A percentile compares a stretch with the other conserved stretches of the same genome.
phyloP scores from a whole-genome alignment of 2,888 invertebrate species.

The Trachelus iudaicus region DNA sequence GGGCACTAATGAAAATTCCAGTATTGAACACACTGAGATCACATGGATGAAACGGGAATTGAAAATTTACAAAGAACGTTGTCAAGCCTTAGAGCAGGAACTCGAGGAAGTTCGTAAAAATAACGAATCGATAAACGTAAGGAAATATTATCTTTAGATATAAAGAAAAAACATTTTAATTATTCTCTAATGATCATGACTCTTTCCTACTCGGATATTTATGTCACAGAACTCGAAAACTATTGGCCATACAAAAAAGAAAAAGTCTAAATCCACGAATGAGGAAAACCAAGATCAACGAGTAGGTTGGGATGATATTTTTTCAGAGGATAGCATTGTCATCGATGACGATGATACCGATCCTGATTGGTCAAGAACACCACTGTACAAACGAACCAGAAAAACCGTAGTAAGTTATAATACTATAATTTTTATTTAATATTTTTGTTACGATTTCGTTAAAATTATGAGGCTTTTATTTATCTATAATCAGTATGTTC shows the following conservation, averaged over 20 bases:
- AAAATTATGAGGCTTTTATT: neutral
- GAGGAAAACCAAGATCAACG: constrained; percentile 6
- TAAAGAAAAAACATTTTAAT: neutral
- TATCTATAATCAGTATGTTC: neutral
- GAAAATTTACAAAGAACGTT: constrained; percentile 41
- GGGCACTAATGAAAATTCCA: constrained; percentile 25
- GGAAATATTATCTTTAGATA: neutral
- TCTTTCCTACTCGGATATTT: neutral
- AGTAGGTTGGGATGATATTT: constrained; percentile 15
- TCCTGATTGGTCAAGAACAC: constrained; percentile 79
- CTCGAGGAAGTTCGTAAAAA: constrained; percentile 7
- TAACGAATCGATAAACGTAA: neutral
- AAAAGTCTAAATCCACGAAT: constrained; percentile 2
- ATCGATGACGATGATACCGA: constrained; percentile 67
- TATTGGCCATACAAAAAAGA: neutral
- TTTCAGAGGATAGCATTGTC: constrained; percentile 42
- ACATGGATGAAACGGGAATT: constrained; percentile 42
- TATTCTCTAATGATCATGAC: neutral
- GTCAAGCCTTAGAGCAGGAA: constrained; percentile 33
- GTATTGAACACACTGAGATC: neutral
- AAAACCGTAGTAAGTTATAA: constrained; percentile 51
- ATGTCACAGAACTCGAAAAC: neutral
- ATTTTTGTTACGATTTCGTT: constrained; percentile 49
- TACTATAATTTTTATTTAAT: neutral
- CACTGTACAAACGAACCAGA: constrained; percentile 68